Conservation (phyloP, 1,140 invertebrate genomes). For the Drosophila sulfurigaster region DNA sequence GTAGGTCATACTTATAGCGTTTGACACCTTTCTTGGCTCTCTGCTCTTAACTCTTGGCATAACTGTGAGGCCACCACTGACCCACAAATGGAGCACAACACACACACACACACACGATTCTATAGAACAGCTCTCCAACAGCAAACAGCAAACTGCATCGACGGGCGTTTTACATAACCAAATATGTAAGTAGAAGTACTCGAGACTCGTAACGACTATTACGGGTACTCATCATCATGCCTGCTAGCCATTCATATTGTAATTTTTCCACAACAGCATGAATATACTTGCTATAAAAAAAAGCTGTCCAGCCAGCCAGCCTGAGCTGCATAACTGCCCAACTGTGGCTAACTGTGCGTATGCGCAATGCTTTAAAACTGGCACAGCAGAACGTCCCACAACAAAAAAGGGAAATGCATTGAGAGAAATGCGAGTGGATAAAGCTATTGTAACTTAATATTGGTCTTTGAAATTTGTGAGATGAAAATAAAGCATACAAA, state of each 20-base stretch:
- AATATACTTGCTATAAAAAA: conserved; percentile 1
- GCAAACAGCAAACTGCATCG: conserved; percentile 14
- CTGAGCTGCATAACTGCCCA: conserved; percentile 8
- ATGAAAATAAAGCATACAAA: too few relatives aligned
- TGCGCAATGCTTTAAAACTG: conserved; percentile 38
- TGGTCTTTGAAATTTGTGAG: neutral
- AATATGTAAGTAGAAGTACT: conserved; percentile 27
- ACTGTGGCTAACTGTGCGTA: conserved; percentile 45
- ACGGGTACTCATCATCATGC: conserved; percentile 16
- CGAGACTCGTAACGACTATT: conserved; percentile 18
- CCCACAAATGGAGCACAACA: conserved; percentile 11
- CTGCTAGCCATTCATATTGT: conserved; percentile 19
- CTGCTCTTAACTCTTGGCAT: conserved; percentile 2
- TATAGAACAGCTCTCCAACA: neutral
- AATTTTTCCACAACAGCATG: conserved; percentile 10
- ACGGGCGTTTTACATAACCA: conserved; percentile 38
- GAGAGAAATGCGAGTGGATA: neutral
- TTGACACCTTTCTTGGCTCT: conserved; percentile 48
- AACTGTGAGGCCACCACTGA: conserved; percentile 39
- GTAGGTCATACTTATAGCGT: conserved; percentile 38
- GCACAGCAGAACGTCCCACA: conserved; percentile 13
- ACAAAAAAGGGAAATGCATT: neutral
- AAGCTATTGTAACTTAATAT: neutral
- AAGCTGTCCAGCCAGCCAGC: neutral
- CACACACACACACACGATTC: neutral